Conservation (phyloP, 2,113 vertebrate genomes). For the Mionectes macconnelli region DNA sequence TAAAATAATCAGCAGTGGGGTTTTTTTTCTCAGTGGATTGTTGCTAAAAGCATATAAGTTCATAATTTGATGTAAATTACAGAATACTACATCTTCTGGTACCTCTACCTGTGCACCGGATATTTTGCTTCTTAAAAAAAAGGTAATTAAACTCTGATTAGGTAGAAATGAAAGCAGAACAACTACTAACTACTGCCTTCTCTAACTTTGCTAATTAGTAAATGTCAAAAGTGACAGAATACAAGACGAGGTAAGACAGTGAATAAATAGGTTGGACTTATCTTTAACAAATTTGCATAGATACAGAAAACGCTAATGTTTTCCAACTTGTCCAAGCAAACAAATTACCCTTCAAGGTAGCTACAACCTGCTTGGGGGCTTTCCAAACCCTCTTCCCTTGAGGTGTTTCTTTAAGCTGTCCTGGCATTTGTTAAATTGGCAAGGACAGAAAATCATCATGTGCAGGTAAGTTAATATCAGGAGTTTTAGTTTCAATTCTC, state of each 20-base stretch:
- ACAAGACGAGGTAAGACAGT: not conserved
- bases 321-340: not conserved
- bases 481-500: not conserved
- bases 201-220: not conserved
- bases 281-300: not conserved
- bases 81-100: not conserved
- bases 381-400: not conserved
- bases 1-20: not conserved
- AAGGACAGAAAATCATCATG: not conserved
- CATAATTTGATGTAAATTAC: not conserved
- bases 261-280: not conserved
- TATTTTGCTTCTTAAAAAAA: not conserved
- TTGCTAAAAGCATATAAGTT: not conserved
- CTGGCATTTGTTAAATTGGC: not conserved
- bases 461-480: not conserved
- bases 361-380: not conserved
- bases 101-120: not conserved
- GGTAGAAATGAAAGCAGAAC: not conserved
- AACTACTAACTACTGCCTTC: not conserved
- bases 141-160: not conserved
- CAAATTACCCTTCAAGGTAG: not conserved
- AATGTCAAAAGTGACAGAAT: not conserved
- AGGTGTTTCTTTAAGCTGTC: not conserved
- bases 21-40: not conserved
- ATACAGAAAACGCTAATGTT: not conserved